A percentile compares a stretch with the other conserved stretches of the same genome.
Conservation (phyloP, 2,888 invertebrate genomes). For the Bimastos eiseni region DNA sequence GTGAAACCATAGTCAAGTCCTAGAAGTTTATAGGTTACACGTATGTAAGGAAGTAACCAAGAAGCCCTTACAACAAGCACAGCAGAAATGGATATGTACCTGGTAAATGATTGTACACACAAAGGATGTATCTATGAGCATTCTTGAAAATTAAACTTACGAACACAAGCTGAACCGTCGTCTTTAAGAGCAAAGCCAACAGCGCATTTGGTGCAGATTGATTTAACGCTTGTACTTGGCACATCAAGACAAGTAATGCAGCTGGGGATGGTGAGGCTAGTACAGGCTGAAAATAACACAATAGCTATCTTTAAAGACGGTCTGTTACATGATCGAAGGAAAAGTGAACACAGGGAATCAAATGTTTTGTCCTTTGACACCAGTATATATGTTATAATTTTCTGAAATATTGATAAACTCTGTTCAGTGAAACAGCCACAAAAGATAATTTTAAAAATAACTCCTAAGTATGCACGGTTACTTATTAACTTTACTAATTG, state of each 20-base stretch:
- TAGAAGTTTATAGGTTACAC: background rate
- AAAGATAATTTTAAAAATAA: no score
- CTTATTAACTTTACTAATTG: no score
- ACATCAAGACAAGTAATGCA: slow-evolving; percentile 35
- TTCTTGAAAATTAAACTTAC: slow-evolving; percentile 26
- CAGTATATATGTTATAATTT: no score
- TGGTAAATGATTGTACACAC: no score
- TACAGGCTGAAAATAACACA: slow-evolving; percentile 32
- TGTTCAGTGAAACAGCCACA: no score
- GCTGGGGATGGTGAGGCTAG: slow-evolving; percentile 30
- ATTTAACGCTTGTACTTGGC: slow-evolving; percentile 4
- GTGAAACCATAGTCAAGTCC: background rate
- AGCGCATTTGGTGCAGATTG: slow-evolving; percentile 32
- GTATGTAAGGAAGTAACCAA: background rate
- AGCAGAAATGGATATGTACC: background rate
- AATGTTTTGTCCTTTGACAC: no score
- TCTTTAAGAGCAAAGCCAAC: slow-evolving; percentile 39
- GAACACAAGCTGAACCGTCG: slow-evolving; percentile 31
- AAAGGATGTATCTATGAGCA: background rate
- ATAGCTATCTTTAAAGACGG: no score
- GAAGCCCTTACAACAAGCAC: background rate
- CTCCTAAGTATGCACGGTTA: no score
- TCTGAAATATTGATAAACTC: no score
- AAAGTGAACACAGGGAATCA: no score
- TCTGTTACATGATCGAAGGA: no score